Base-by-base conservation (phyloP, 2,888 invertebrate species). In the Ochropleura leucogaster region DNA sequence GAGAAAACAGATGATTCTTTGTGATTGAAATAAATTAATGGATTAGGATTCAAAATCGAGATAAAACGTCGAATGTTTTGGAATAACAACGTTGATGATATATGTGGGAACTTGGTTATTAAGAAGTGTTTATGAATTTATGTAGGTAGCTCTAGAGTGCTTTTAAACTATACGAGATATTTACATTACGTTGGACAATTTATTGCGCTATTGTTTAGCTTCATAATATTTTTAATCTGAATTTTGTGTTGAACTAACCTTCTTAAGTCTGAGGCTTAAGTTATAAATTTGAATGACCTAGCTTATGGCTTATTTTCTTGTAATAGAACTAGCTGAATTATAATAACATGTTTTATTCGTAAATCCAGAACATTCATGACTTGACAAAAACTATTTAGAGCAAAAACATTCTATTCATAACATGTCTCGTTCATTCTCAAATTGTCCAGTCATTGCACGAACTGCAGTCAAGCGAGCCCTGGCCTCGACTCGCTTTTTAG, bases 21-120 rank as follows among this genome's bases (percentile, higher is more conserved):
- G 72, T 77, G 77, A 84, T 72, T n/a, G 16, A 81, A 76, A 85
- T 85, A 81, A 65, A 60, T 57, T n/a, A 42, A 18, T 75, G 10
- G 14, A 70, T 84, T 44, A 47, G 51, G 42, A 68, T 59, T 77
- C 5, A 65, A 59, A 72, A 64, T 53, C 40, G 20, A 65, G 20
- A 77, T 60, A 9, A 16, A 55, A 57, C 53, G 5, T 42, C 12
- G 18, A 69, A 78, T 60, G 59, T 42, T 70, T 42, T 47, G 18
- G 5, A 44, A 12, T 55, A 30, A 59, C 69, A 46, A 2, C 14
- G 10, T n/a, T 1, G 12, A 47, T 4, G 3, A 30, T 30, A 57
- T 1, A 30, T 5, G 20, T 59, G 16, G 16, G 30, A 5, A 57
- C 3, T 57, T 57, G n/a, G 3, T 62, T 44, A n/a, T 44, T 62